Percentiles rank a stretch among this genome's conserved stretches.
phyloP scores from a whole-genome alignment of 2,888 invertebrate genomes.

The Hecatera dysodea region DNA sequence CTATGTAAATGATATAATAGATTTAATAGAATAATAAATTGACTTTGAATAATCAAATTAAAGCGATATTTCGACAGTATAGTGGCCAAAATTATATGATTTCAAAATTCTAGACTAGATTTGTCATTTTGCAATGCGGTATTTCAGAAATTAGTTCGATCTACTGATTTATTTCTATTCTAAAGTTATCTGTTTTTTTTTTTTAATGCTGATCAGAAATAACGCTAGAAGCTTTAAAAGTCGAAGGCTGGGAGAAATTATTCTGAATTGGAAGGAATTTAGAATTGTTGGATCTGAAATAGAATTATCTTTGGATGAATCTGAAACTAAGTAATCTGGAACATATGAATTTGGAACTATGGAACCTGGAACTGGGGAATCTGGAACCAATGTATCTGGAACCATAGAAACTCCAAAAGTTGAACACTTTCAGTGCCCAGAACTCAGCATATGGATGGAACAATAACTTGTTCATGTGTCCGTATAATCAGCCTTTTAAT shows the following conservation, averaged over 20 bases:
- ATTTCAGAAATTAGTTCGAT: neutral
- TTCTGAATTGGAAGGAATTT: too few relatives aligned
- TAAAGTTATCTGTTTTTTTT: too few relatives aligned
- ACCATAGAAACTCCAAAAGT: too few relatives aligned
- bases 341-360: neutral
- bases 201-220: too few relatives aligned
- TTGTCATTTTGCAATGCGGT: slow-evolving; percentile 5
- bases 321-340: neutral
- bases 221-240: too few relatives aligned
- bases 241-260: too few relatives aligned
- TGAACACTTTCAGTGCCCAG: too few relatives aligned
- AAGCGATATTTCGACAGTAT: slow-evolving; percentile 11
- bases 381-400: neutral
- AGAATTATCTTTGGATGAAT: too few relatives aligned
- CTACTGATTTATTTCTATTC: too few relatives aligned
- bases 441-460: too few relatives aligned
- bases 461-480: too few relatives aligned
- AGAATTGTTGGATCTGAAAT: neutral
- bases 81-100: slow-evolving; percentile 18
- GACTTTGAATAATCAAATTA: slow-evolving; percentile 1
- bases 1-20: neutral
- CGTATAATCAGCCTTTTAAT: too few relatives aligned
- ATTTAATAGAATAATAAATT: neutral
- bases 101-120: slow-evolving; percentile 10
- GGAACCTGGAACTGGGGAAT: neutral